Evolutionary conservation across 2,113 vertebrate species (phyloP), one percentile per base, ranked within the genome.

Genomic region (Thalassarche chlororhynchos): DNA sequence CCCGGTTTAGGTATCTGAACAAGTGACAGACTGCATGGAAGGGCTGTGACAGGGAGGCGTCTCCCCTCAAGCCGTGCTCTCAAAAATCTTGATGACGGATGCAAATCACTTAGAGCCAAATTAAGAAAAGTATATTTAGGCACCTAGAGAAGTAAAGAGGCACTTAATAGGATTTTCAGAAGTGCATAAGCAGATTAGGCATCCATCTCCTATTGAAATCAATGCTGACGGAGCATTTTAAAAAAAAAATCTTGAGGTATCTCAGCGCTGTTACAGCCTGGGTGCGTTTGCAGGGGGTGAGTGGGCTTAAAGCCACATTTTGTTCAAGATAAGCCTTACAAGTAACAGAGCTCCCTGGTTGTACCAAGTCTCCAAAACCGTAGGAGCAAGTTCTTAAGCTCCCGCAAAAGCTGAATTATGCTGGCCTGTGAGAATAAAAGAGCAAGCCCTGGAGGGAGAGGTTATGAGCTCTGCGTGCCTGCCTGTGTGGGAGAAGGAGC

Each of bases 131-230:
- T 96, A 97, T 97, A 97, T 97, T 96, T 97, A 97, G 96, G 58
- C 84, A 96, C 95, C 94, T 94, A 95, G 82, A 97, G 84, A 92
- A 95, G 84, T 85, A 96, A 94, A 97, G 89, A 97, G 95, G 66
- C 84, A 94, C 96, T 94, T 97, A 97, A 97, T 96, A 96, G 94
- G 96, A 96, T 97, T 97, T 94, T 91, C 91, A 94, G 57, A 97
- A 95, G 78, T 83, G 81, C 74, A 42, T 96, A 97, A 97, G 95
- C 54, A 96, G 96, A 94, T 97, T 95, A 97, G 18, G 75, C 71
- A 95, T 71, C 66, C 58, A 94, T 87, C 25, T 93, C 66, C 93
- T 79, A 52, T 83, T 90, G 93, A 94, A 97, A 96, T 88, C 82
- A 88, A 49, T 90, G 95, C 16, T 34, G 87, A 93, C 8, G 12